phyloP scores from a whole-genome alignment of 2,113 vertebrate species.

The Calidris pygmaea region DNA sequence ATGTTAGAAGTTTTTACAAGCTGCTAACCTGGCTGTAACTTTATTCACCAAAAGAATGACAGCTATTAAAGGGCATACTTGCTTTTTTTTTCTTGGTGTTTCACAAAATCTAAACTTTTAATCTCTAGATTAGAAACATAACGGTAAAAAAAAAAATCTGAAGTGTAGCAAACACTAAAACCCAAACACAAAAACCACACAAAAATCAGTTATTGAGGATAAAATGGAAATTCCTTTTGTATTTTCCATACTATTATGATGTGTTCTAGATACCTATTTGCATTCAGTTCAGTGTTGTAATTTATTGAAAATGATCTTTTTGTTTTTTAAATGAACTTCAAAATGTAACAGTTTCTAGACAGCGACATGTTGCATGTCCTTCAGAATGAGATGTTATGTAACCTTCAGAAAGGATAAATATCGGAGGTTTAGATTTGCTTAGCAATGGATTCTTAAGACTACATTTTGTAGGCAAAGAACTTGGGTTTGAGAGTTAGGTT shows the following conservation, averaged over 20 bases:
- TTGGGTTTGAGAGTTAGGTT: background rate
- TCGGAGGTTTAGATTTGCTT: background rate
- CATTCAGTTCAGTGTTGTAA: background rate
- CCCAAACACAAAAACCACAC: background rate
- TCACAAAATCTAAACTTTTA: background rate
- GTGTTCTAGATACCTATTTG: background rate
- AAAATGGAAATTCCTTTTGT: background rate
- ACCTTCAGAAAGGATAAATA: background rate
- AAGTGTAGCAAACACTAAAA: background rate
- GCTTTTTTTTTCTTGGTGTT: background rate
- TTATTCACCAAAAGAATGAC: too few relatives aligned
- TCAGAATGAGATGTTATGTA: background rate
- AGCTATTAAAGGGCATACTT: background rate
- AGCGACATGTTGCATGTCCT: background rate
- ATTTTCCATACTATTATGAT: background rate
- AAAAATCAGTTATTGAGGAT: background rate
- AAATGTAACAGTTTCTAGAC: background rate
- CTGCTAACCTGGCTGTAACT: background rate
- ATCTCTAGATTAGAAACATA: background rate
- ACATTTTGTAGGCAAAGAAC: background rate
- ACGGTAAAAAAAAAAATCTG: background rate
- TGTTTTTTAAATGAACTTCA: background rate
- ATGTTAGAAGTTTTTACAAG: background rate
- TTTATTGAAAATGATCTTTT: background rate
- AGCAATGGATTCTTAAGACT: background rate